Base-by-base conservation (phyloP, 1,140 invertebrate genomes). In the Hylaeus anthracinus region DNA sequence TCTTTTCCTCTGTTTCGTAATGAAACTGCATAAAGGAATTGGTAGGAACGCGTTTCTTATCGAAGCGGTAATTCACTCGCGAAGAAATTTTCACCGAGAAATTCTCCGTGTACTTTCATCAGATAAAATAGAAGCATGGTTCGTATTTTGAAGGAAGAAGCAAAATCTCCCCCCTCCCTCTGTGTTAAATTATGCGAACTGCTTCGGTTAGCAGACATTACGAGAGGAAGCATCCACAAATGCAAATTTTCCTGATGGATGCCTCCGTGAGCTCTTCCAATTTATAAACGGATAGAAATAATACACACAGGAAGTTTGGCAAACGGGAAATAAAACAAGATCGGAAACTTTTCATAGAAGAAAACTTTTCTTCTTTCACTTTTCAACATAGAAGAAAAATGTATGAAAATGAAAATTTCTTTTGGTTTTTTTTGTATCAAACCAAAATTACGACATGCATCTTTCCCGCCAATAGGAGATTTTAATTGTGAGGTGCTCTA, bases 131-230 rank as follows among this genome's bases (percentile, higher is more conserved):
- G 48, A 26, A 48, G 15, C 66, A 12, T 26, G 8, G 51, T 41
- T 56, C 48, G 5, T 82, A 26, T 39, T 58, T 66, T 37, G 41
- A 73, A 60, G 45, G 15, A 12, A 81, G 53, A 70, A 66, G 78
- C 77, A 64, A 81, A 81, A 84, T 73, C 56, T 14, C 37, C 53
- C 74, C 69, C 55, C 51, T 15, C 5, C 51, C 39, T 53, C 48
- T 53, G 63, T 39, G 67, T 45, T 73, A 67, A 85, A 85, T 85
- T 85, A 77, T 64, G 51, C 72, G 10, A 78, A 83, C 48, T 84
- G 64, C 43, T 79, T 48, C 41, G 45, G 48, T 64, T 74, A 37
- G 70, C 15, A 65, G 70, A 55, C 81, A 71, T 74, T 83, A 75
- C 41, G 60, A 53, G 51, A n/a, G 56, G 3, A 53, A 66, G 65